Percentiles rank a stretch among this genome's conserved stretches.
These are phyloP conservation scores for Anaspis maculata DNA, from an alignment of 2,888 invertebrate species.

Conservation along the genomic window DNA sequence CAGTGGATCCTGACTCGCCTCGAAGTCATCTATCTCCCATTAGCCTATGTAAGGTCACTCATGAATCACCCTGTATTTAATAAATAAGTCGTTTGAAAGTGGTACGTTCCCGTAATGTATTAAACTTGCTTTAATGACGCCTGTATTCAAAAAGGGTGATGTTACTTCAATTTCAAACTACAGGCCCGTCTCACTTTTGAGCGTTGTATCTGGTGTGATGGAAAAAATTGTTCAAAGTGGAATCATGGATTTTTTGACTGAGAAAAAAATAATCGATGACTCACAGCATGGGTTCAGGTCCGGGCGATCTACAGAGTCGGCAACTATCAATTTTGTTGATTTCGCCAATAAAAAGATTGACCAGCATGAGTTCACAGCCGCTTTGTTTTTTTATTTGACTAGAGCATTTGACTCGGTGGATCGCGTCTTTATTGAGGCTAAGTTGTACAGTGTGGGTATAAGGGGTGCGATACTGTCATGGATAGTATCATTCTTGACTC, in stretches of 20 bases:
- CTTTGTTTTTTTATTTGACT: neutral
- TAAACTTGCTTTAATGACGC: neutral
- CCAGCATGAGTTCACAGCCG: neutral
- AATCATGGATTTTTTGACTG: neutral
- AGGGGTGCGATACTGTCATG: neutral
- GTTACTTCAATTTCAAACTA: neutral
- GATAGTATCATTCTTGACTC: neutral
- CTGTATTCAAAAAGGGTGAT: neutral
- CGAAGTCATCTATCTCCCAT: no score
- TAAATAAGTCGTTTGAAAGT: no score
- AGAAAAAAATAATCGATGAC: neutral
- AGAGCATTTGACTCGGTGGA: neutral
- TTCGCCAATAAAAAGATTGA: neutral
- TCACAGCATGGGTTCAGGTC: neutral
- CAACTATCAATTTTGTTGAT: neutral
- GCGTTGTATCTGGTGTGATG: neutral
- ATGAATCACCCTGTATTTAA: no score
- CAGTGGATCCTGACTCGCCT: no score
- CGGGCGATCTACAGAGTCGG: neutral
- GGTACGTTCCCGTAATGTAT: neutral
- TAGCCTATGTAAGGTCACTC: no score
- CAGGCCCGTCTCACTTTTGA: neutral
- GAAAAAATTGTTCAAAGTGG: neutral
- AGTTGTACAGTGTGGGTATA: neutral
- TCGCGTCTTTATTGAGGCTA: neutral